phyloP scores from a whole-genome alignment of 2,888 invertebrate species.

The Cephonodes hylas region DNA sequence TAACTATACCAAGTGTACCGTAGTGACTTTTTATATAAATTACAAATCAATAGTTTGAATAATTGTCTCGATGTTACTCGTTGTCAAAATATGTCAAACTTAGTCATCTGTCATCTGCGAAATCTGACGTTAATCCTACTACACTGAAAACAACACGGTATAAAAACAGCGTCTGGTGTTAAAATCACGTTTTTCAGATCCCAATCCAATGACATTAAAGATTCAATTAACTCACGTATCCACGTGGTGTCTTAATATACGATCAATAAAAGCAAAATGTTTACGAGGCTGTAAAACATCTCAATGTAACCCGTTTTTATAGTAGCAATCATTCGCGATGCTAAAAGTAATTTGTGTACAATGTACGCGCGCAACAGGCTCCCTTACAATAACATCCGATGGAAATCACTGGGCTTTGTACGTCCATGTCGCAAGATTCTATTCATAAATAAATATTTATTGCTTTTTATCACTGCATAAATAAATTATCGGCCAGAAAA shows the following conservation, averaged over 20 bases:
- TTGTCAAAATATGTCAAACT: no score
- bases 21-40: no score
- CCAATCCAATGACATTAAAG: not conserved
- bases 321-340: not conserved
- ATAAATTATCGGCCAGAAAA: no score
- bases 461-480: no score
- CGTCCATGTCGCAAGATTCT: not conserved
- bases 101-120: no score
- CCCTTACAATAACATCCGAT: not conserved
- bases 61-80: no score
- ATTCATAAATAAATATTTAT: not conserved
- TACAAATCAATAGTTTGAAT: no score
- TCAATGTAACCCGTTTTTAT: not conserved
- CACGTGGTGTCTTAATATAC: not conserved
- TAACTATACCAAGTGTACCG: no score
- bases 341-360: not conserved
- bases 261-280: not conserved
- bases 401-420: not conserved
- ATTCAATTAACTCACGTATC: not conserved
- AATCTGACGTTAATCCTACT: no score
- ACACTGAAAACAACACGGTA: no score
- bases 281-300: slow-evolving; percentile 6
- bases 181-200: no score
- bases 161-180: no score
- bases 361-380: not conserved